Evolutionary conservation across 2,888 invertebrate genomes (phyloP).

Genomic region (Cryptocephalus primarius): DNA sequence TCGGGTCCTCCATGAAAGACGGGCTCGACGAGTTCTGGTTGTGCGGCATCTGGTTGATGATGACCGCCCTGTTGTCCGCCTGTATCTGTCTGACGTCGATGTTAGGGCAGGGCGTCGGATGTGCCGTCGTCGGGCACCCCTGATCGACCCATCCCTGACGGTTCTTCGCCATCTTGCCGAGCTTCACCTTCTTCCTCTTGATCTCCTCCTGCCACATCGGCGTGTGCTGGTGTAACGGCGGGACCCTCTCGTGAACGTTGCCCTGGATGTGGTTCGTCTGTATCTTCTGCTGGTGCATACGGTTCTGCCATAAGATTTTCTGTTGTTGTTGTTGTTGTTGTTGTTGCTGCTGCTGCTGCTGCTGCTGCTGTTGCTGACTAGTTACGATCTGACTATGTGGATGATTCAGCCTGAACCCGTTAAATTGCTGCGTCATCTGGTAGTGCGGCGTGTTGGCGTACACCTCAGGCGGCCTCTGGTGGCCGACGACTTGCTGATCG

Average conservation of each 20-base stretch:
- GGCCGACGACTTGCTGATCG: slow-evolving; percentile 20
- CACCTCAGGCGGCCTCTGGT: slow-evolving; percentile 8
- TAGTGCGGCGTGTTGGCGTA: slow-evolving; percentile 9
- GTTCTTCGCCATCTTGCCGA: slow-evolving; percentile 44
- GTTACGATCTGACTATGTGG: not conserved
- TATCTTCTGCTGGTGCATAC: slow-evolving; percentile 23
- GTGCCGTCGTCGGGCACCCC: slow-evolving; percentile 12
- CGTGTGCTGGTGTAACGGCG: slow-evolving; percentile 61
- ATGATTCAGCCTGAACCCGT: slow-evolving; percentile 13
- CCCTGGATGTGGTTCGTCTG: slow-evolving; percentile 26
- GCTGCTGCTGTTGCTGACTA: slow-evolving; percentile 9
- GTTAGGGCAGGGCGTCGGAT: slow-evolving; percentile 47
- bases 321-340: slow-evolving; percentile 17
- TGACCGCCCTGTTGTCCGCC: slow-evolving; percentile 34
- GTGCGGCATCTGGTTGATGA: slow-evolving; percentile 27
- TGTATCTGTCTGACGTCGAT: slow-evolving; percentile 48
- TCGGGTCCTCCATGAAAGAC: slow-evolving; percentile 86
- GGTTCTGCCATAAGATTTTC: slow-evolving; percentile 42
- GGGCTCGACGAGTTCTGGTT: slow-evolving; percentile 41
- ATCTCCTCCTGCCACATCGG: slow-evolving; percentile 48
- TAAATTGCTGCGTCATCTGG: slow-evolving; percentile 19
- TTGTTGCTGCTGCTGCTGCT: slow-evolving; percentile 22
- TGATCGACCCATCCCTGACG: slow-evolving; percentile 38
- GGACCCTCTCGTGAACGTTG: slow-evolving; percentile 55
- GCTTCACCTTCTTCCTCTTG: slow-evolving; percentile 46